Conservation (phyloP, 92 coral and sea anemone genomes). For the Palythoa heliodiscus region DNA sequence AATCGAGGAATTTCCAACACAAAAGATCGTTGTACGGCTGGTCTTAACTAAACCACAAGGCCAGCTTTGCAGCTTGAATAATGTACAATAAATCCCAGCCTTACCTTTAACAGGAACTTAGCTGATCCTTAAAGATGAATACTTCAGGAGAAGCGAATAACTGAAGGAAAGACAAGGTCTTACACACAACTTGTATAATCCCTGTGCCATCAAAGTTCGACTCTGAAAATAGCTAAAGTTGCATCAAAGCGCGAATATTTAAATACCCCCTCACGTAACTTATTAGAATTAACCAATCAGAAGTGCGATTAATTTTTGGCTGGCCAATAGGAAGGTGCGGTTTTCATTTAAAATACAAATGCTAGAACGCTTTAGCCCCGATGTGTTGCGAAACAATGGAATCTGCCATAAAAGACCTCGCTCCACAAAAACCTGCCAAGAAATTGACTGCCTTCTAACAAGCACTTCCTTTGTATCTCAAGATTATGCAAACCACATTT, state of each 20-base stretch:
- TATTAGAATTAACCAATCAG: conserved; percentile 85
- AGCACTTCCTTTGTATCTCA: conserved; percentile 42
- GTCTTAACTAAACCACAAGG: background rate
- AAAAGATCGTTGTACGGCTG: conserved; percentile 32
- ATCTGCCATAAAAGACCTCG: conserved; percentile 30
- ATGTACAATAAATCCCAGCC: background rate
- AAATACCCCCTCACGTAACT: conserved; percentile 97
- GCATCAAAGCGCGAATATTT: conserved; percentile 97
- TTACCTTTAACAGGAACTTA: conserved; percentile 22
- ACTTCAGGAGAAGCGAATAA: conserved; percentile 24
- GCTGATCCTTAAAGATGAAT: conserved; percentile 40
- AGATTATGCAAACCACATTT: conserved; percentile 44
- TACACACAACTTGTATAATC: conserved; percentile 20
- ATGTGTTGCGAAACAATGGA: conserved; percentile 34
- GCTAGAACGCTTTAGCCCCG: conserved; percentile 47
- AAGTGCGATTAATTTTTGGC: conserved; percentile 16
- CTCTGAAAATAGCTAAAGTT: conserved; percentile 79
- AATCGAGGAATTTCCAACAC: conserved; percentile 32
- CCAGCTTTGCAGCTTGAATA: background rate
- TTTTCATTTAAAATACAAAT: conserved; percentile 79
- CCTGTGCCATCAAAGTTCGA: conserved; percentile 42
- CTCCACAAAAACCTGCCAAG: conserved; percentile 42
- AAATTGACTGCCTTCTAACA: conserved; percentile 28
- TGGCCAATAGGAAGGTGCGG: conserved; percentile 69
- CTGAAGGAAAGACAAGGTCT: background rate